Evolutionary conservation across 2,113 vertebrate genomes (phyloP).

Genomic region (Nerophis ophidion): DNA sequence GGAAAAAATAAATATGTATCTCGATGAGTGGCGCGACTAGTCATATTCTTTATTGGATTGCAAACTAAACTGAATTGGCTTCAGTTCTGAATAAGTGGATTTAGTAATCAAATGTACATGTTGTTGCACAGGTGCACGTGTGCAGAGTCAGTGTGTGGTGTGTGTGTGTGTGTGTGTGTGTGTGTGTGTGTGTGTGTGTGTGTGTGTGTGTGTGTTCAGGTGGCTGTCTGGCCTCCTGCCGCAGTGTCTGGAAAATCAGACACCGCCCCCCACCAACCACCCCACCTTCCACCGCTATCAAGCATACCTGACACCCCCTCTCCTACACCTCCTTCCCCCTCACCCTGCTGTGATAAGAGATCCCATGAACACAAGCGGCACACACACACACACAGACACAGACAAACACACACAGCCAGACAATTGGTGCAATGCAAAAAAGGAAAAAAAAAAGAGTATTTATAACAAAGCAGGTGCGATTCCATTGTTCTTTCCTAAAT

Average conservation of each 20-base stretch:
- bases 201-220: conserved; percentile 76
- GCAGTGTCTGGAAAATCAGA: conserved; percentile 76
- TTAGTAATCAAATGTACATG: neutral
- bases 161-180: conserved; percentile 60
- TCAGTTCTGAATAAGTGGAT: neutral
- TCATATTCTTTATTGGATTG: conserved; percentile 46
- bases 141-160: conserved; percentile 5
- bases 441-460: neutral
- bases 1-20: too few species aligned
- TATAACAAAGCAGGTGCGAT: conserved; percentile 11
- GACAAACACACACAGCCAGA: conserved; percentile 4
- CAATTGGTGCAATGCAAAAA: conserved; percentile 22
- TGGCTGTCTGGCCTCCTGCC: conserved; percentile 81
- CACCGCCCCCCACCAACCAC: conserved; percentile 23
- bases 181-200: conserved; percentile 69
- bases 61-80: conserved; percentile 39
- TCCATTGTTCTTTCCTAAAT: conserved; percentile 29
- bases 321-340: neutral
- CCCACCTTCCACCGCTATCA: conserved; percentile 25
- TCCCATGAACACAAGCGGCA: conserved; percentile 37
- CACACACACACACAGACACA: neutral
- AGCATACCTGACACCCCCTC: conserved; percentile 40
- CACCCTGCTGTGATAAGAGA: conserved; percentile 40
- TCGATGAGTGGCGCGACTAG: conserved; percentile 19
- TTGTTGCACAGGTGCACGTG: conserved; percentile 6